Evolutionary conservation across 2,113 vertebrate genomes (phyloP).

Genomic region (Anser brachyrhynchus): DNA sequence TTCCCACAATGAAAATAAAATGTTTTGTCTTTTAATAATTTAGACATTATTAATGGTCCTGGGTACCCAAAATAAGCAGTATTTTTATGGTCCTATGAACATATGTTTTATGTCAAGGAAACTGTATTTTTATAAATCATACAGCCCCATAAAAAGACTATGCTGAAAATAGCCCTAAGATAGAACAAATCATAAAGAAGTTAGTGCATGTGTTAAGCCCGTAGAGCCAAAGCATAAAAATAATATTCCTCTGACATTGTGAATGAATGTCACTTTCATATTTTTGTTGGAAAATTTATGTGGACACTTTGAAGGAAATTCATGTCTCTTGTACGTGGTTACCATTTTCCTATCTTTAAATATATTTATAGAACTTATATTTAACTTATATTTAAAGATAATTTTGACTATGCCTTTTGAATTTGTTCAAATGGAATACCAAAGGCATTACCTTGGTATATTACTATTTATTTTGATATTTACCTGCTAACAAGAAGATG

Average conservation of each 20-base stretch:
- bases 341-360: constrained; percentile 1
- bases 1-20: not conserved
- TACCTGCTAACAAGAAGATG: not conserved
- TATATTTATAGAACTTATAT: constrained; percentile 4
- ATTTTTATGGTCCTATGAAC: constrained; percentile 34
- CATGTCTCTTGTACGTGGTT: not conserved
- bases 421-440: not conserved
- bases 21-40: not conserved
- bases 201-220: constrained; percentile 62
- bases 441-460: not conserved
- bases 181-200: constrained; percentile 65
- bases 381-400: not conserved
- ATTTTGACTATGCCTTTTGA: not conserved
- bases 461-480: not conserved
- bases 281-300: constrained; percentile 59
- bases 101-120: constrained; percentile 50
- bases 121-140: constrained; percentile 49
- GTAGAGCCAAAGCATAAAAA: constrained; percentile 53
- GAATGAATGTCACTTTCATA: constrained; percentile 61
- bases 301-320: constrained; percentile 50
- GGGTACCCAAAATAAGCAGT: constrained; percentile 22
- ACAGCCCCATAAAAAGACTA: constrained; percentile 50
- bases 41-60: not conserved
- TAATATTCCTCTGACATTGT: constrained; percentile 61
- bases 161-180: constrained; percentile 45